Conservation (phyloP, 1,140 invertebrate species). For the Theocolax elegans region DNA sequence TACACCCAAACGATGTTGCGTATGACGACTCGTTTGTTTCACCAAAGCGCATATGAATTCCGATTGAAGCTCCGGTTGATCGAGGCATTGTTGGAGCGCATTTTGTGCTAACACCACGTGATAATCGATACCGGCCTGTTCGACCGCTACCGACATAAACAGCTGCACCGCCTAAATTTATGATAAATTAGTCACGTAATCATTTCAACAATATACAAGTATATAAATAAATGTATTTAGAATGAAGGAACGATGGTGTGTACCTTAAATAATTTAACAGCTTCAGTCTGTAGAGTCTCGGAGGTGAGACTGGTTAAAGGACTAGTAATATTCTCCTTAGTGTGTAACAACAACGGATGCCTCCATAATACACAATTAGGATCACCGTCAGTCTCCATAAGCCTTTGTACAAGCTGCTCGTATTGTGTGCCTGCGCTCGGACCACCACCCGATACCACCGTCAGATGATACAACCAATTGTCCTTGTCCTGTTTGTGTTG, state of each 20-base stretch:
- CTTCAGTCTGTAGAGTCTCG: constrained; percentile 86
- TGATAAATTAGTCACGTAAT: constrained; percentile 43
- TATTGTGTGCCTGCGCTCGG: constrained; percentile 92
- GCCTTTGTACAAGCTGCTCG: constrained; percentile 92
- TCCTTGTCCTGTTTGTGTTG: constrained; percentile 90
- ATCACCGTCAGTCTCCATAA: constrained; percentile 95
- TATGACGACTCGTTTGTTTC: constrained; percentile 91
- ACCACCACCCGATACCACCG: constrained; percentile 91
- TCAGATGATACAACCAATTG: constrained; percentile 94
- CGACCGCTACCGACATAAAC: constrained; percentile 93
- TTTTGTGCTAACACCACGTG: constrained; percentile 95
- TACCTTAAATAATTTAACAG: constrained; percentile 95
- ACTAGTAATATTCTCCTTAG: constrained; percentile 86
- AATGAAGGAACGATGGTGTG: no score
- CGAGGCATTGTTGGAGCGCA: constrained; percentile 89
- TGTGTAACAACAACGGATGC: constrained; percentile 90
- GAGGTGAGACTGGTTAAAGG: constrained; percentile 88
- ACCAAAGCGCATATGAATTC: constrained; percentile 92
- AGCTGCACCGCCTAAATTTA: constrained; percentile 85
- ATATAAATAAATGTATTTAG: no score
- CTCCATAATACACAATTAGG: constrained; percentile 94
- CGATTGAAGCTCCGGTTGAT: constrained; percentile 88
- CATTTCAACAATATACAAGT: no score
- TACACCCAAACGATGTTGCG: constrained; percentile 84
- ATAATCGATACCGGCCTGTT: constrained; percentile 95